These are phyloP conservation scores for Asteroscopus sphinx DNA, from an alignment of 2,888 invertebrate species.

Conservation along the genomic window DNA sequence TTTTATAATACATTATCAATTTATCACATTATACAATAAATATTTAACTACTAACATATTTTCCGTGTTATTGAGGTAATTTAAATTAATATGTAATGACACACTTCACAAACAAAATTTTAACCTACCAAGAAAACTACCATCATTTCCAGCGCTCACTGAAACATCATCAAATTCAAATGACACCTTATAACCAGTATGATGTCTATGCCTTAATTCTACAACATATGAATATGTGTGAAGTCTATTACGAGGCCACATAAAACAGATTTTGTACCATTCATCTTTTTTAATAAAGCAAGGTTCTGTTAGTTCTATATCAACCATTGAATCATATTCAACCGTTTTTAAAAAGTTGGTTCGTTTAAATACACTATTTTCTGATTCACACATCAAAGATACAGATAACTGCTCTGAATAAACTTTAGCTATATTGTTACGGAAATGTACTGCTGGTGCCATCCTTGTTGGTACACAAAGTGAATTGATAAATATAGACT, in stretches of 20 bases:
- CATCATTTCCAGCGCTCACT: conserved; percentile 68
- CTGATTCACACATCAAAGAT: conserved; percentile 74
- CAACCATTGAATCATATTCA: conserved; percentile 82
- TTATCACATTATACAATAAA: too few species aligned
- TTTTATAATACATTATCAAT: conserved; percentile 15
- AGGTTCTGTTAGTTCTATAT: conserved; percentile 80
- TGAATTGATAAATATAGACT: conserved; percentile 83
- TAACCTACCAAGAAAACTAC: conserved; percentile 83
- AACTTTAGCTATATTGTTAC: conserved; percentile 70
- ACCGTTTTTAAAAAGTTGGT: conserved; percentile 79
- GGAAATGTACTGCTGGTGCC: conserved; percentile 78
- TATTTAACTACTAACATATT: conserved; percentile 11
- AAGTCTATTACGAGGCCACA: conserved; percentile 77
- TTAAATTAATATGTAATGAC: conserved; percentile 4
- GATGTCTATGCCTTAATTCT: conserved; percentile 76
- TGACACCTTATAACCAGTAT: conserved; percentile 73
- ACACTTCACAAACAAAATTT: conserved; percentile 80
- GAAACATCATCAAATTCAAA: conserved; percentile 84
- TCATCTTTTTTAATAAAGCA: conserved; percentile 81
- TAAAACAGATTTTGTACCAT: conserved; percentile 83
- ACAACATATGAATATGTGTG: conserved; percentile 79
- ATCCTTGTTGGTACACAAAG: conserved; percentile 83
- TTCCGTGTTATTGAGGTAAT: conserved; percentile 25
- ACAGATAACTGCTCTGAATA: conserved; percentile 84
- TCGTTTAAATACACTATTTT: conserved; percentile 75